phyloP scores from a whole-genome alignment of 1,140 invertebrate species.

The Proctacanthus coquilletti region DNA sequence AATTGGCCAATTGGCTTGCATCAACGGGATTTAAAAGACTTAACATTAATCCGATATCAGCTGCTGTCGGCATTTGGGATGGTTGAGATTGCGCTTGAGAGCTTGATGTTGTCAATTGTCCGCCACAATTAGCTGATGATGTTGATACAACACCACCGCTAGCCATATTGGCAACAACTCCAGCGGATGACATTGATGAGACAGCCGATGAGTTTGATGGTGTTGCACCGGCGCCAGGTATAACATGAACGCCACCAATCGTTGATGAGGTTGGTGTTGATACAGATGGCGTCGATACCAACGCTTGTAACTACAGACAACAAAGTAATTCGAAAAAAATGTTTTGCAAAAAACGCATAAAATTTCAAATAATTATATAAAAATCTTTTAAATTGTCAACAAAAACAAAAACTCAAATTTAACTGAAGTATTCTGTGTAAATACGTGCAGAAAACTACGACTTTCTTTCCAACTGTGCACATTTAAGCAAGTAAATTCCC shows the following conservation, averaged over 20 bases:
- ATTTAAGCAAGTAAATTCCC: too few species aligned
- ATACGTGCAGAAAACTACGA: too few species aligned
- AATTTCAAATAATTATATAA: too few species aligned
- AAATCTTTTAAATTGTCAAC: too few species aligned
- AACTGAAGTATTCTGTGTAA: too few species aligned
- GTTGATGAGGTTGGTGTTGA: constrained; percentile 26
- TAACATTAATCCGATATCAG: constrained; percentile 28
- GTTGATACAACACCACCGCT: constrained; percentile 5
- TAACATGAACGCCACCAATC: constrained; percentile 15
- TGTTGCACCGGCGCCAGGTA: constrained; percentile 26
- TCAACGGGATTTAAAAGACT: constrained; percentile 32
- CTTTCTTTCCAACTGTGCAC: too few species aligned
- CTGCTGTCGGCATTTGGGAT: constrained; percentile 26
- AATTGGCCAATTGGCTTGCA: constrained; percentile 34
- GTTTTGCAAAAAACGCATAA: too few species aligned
- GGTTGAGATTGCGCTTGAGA: constrained; percentile 9
- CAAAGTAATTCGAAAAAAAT: too few species aligned
- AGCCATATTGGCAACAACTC: constrained; percentile 3
- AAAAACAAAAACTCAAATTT: too few species aligned
- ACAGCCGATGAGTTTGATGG: constrained; percentile 7
- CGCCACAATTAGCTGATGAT: too few species aligned
- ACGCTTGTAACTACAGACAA: constrained; percentile 29
- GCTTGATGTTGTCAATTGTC: constrained; percentile 3
- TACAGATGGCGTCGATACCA: constrained; percentile 27
- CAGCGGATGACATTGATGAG: constrained; percentile 7